Conservation (phyloP, 2,797 vertebrate genomes). For the Gymnothorax reevesii region DNA sequence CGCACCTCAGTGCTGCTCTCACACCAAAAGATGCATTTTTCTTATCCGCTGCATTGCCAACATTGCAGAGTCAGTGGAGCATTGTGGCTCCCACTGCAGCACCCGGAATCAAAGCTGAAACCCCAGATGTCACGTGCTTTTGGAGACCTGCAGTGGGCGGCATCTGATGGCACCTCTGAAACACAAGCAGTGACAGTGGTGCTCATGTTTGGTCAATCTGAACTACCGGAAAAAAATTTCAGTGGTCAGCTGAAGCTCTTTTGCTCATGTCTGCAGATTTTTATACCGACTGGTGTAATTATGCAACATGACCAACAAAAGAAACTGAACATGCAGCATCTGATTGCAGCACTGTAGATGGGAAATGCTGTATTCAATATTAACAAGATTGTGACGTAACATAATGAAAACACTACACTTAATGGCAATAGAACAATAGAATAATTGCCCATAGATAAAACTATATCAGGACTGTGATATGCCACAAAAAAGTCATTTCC, state of each 20-base stretch:
- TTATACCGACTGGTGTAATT: background rate
- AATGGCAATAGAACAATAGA: background rate
- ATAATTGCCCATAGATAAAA: background rate
- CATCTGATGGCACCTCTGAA: background rate
- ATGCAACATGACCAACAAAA: background rate
- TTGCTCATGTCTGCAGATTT: background rate
- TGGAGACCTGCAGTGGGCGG: background rate
- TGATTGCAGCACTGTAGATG: background rate
- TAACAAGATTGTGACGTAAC: background rate
- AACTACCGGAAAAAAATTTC: background rate
- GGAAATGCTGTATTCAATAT: background rate
- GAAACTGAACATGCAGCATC: background rate
- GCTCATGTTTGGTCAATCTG: background rate
- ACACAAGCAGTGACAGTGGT: background rate
- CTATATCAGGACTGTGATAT: background rate
- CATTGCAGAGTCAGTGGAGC: background rate
- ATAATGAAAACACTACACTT: background rate
- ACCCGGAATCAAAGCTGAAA: background rate
- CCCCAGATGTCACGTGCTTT: background rate
- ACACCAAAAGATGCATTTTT: constrained; percentile 22
- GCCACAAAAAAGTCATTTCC: background rate
- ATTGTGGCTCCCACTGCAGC: background rate
- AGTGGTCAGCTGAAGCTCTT: background rate
- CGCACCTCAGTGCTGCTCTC: constrained; percentile 51
- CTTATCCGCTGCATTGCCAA: background rate